Percentiles rank a stretch among this genome's conserved stretches.
These are phyloP conservation scores for Drosophila tropicalis DNA, from an alignment of 1,140 invertebrate species.

Conservation along the genomic window DNA sequence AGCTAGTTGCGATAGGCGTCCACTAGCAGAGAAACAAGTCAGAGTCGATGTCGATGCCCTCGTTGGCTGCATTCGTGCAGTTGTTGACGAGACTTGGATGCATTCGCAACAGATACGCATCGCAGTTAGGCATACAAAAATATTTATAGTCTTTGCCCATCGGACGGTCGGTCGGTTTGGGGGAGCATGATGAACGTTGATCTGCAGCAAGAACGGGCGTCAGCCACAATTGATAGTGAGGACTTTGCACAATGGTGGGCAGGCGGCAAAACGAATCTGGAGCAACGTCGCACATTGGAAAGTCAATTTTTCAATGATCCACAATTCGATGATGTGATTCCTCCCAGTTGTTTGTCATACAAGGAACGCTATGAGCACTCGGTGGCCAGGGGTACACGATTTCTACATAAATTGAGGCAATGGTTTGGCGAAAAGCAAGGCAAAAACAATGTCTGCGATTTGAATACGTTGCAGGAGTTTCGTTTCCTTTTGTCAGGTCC, in stretches of 20 bases:
- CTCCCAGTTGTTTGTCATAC: slow-evolving; percentile 91
- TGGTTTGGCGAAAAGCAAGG: slow-evolving; percentile 83
- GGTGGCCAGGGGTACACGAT: slow-evolving; percentile 88
- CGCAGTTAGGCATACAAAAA: background rate
- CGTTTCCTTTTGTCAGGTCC: slow-evolving; percentile 86
- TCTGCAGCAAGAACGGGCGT: slow-evolving; percentile 88
- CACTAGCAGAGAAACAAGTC: background rate
- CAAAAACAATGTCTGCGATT: background rate
- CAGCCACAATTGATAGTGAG: slow-evolving; percentile 88
- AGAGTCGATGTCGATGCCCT: slow-evolving; percentile 1
- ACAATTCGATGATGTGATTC: slow-evolving; percentile 87
- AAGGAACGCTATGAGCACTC: slow-evolving; percentile 93
- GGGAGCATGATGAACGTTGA: slow-evolving; percentile 82
- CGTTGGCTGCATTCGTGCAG: background rate
- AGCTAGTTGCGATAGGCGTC: background rate
- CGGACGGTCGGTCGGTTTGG: background rate
- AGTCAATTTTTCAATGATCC: slow-evolving; percentile 88
- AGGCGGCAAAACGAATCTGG: slow-evolving; percentile 88
- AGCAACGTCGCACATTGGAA: slow-evolving; percentile 84
- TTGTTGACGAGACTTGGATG: background rate
- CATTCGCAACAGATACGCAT: background rate
- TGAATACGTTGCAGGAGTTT: slow-evolving; percentile 60
- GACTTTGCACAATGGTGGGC: slow-evolving; percentile 92
- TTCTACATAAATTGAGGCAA: slow-evolving; percentile 89
- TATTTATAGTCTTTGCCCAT: background rate